Percentiles rank a stretch among this genome's conserved stretches.
phyloP scores from a whole-genome alignment of 2,888 invertebrate genomes.

The Cantharis flavilabris region DNA sequence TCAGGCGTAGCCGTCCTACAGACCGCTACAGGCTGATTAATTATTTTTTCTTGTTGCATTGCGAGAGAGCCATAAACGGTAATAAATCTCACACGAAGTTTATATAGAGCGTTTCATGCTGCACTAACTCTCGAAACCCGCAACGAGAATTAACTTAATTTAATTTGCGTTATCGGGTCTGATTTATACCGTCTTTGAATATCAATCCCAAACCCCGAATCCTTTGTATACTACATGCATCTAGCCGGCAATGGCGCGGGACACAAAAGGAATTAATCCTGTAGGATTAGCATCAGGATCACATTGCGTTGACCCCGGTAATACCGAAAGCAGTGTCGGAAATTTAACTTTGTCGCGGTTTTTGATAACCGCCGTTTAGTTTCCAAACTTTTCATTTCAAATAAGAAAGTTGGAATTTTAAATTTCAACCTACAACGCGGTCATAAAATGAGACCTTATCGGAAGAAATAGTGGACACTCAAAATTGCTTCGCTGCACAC shows the following conservation, averaged over 20 bases:
- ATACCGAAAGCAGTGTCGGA: conserved; percentile 20
- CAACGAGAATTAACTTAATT: conserved; percentile 19
- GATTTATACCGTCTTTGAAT: conserved; percentile 31
- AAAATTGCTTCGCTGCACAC: conserved; percentile 18
- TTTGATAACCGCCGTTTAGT: conserved; percentile 5
- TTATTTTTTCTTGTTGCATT: neutral
- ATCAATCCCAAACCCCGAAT: conserved; percentile 22
- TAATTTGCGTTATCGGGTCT: conserved; percentile 27
- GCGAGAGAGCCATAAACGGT: neutral
- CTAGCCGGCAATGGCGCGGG: conserved; percentile 25
- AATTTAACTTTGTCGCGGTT: conserved; percentile 22
- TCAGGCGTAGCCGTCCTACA: too few relatives aligned
- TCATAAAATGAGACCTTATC: conserved; percentile 30
- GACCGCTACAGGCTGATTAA: neutral
- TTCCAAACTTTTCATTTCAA: neutral
- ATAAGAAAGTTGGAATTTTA: neutral
- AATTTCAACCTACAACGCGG: conserved; percentile 18
- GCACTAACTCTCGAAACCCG: conserved; percentile 7
- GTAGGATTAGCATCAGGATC: conserved; percentile 34
- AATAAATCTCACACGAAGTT: neutral
- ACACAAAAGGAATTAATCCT: conserved; percentile 34
- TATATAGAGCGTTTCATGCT: neutral
- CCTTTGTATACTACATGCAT: conserved; percentile 26
- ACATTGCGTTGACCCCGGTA: conserved; percentile 31
- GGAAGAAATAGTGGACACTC: conserved; percentile 29